These are phyloP conservation scores for Lamprotornis superbus DNA, from an alignment of 2,113 vertebrate genomes.

Conservation along the genomic window DNA sequence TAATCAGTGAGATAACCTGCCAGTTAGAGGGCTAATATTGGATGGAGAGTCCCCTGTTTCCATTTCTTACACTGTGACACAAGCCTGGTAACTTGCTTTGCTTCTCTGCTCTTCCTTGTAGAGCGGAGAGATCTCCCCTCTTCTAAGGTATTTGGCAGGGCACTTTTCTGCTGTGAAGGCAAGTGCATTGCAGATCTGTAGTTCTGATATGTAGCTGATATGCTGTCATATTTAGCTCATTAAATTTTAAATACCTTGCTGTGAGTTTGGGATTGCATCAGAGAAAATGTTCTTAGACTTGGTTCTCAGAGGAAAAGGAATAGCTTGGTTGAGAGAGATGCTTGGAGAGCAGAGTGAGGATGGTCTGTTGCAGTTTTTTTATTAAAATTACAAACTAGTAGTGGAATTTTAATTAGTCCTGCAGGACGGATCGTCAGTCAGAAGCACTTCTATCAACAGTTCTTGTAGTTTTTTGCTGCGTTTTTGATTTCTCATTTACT, in stretches of 20 bases:
- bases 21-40: not conserved
- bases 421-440: not conserved
- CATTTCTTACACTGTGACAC: not conserved
- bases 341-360: not conserved
- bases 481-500: not conserved
- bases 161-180: not conserved
- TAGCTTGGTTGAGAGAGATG: not conserved
- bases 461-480: not conserved
- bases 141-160: not conserved
- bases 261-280: not conserved
- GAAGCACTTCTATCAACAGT: not conserved
- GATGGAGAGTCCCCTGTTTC: not conserved
- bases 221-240: not conserved
- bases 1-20: not conserved
- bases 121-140: not conserved
- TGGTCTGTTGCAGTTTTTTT: not conserved
- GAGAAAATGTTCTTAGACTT: not conserved
- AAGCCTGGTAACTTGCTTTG: not conserved
- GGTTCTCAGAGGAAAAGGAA: not conserved
- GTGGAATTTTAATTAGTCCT: not conserved
- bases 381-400: not conserved
- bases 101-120: not conserved
- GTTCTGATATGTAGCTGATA: not conserved
- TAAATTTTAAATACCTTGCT: slow-evolving; percentile 4
- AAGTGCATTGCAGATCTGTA: not conserved